A percentile compares a stretch with the other conserved stretches of the same genome.
These are phyloP conservation scores for Zaprionus africanus DNA, from an alignment of 1,140 invertebrate species.

Conservation along the genomic window DNA sequence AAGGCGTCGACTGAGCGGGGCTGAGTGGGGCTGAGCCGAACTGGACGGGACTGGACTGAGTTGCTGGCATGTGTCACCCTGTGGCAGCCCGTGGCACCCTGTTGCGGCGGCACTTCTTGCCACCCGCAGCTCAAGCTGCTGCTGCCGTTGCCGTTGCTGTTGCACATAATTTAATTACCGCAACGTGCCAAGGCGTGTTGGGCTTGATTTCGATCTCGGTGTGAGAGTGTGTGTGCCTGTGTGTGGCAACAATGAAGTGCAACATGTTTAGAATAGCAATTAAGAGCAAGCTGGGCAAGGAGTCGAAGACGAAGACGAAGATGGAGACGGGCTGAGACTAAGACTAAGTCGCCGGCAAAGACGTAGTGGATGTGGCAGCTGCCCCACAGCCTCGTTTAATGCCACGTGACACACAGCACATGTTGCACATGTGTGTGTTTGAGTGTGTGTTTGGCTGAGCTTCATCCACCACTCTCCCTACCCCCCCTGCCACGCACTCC, in stretches of 20 bases:
- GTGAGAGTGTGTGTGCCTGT: not conserved
- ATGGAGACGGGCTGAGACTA: not conserved
- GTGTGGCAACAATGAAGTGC: conserved; percentile 67
- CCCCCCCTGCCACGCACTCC: no score
- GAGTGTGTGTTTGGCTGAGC: no score
- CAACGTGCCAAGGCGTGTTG: conserved; percentile 49
- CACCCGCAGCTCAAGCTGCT: conserved; percentile 29
- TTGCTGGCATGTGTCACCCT: not conserved
- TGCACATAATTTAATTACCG: conserved; percentile 79
- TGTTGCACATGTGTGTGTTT: conserved; percentile 11
- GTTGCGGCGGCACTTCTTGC: conserved; percentile 10
- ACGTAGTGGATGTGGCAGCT: not conserved
- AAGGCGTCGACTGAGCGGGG: not conserved
- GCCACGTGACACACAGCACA: conserved; percentile 18
- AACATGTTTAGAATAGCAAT: conserved; percentile 79
- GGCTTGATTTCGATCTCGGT: conserved; percentile 14
- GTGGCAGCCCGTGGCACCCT: conserved; percentile 1
- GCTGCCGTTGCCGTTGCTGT: not conserved
- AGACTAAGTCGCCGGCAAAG: conserved; percentile 45
- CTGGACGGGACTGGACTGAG: not conserved
- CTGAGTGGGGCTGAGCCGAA: not conserved
- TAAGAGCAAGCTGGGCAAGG: conserved; percentile 50
- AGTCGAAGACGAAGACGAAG: conserved; percentile 16
- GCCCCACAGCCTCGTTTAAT: not conserved
- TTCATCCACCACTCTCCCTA: not conserved